These are phyloP conservation scores for Microctonus hyperodae DNA, from an alignment of 2,888 invertebrate genomes.

Conservation along the genomic window DNA sequence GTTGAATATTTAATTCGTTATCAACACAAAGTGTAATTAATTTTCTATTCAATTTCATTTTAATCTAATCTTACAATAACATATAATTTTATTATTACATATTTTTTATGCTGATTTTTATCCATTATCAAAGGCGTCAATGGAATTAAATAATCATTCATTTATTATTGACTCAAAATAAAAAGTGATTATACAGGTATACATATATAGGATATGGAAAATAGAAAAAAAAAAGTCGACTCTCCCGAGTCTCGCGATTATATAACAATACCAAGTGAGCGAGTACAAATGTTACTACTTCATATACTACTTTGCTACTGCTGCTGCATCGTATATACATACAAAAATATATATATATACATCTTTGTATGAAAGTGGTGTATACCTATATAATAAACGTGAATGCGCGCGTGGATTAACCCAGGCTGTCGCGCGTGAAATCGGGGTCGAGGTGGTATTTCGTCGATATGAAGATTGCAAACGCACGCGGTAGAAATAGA, in stretches of 20 bases:
- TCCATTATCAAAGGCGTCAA: neutral
- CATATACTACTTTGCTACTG: neutral
- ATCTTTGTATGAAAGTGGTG: too few species aligned
- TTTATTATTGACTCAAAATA: neutral
- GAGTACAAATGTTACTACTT: neutral
- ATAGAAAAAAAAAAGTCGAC: constrained; percentile 9
- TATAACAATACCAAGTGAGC: neutral
- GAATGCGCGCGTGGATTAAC: constrained; percentile 32
- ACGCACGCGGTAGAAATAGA: constrained; percentile 33
- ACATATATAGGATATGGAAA: neutral
- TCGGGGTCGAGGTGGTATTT: constrained; percentile 36
- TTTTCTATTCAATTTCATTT: neutral
- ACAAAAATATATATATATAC: neutral
- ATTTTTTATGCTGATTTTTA: neutral
- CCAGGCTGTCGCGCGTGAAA: constrained; percentile 34
- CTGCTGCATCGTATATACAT: constrained; percentile 2
- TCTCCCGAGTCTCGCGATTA: constrained; percentile 17
- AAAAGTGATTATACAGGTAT: neutral
- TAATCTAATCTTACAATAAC: neutral
- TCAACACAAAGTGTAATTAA: neutral
- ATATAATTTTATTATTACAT: neutral
- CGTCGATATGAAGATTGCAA: constrained; percentile 34
- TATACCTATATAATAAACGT: neutral
- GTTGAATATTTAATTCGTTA: neutral
- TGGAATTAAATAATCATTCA: neutral